A percentile compares a stretch with the other conserved stretches of the same genome.
These are phyloP conservation scores for Enhydra lutris DNA, from an alignment of 2,113 vertebrate species.

Conservation along the genomic window DNA sequence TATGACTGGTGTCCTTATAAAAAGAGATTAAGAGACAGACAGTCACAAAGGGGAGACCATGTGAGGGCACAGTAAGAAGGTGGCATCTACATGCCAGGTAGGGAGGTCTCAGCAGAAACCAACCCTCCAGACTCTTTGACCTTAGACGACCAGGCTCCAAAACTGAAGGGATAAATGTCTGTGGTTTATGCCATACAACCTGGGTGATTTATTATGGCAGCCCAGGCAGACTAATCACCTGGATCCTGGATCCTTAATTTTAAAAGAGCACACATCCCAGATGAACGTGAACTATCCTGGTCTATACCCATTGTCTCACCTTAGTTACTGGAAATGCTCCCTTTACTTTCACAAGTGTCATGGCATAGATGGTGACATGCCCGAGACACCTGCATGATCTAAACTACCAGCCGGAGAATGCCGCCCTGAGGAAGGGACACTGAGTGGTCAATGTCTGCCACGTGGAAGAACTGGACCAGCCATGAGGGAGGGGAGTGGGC, in stretches of 20 bases:
- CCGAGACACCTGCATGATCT: not conserved
- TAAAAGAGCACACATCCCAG: not conserved
- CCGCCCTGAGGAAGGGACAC: not conserved
- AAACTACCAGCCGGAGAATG: not conserved
- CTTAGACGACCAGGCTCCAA: not conserved
- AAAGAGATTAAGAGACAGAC: not conserved
- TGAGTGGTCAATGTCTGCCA: not conserved
- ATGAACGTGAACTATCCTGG: not conserved
- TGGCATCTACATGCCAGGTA: no score
- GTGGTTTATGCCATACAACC: not conserved
- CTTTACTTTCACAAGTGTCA: not conserved
- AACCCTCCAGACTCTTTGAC: not conserved
- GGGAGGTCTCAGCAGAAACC: not conserved
- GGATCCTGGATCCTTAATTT: not conserved
- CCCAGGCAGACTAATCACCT: not conserved
- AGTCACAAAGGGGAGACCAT: no score
- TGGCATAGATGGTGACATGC: no score
- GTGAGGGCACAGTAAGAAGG: not conserved
- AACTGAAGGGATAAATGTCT: not conserved
- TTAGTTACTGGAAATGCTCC: not conserved
- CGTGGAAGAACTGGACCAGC: no score
- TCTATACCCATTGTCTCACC: not conserved
- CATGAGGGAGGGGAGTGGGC: no score
- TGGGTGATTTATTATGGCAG: not conserved
- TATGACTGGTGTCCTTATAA: no score